A percentile compares a stretch with the other conserved stretches of the same genome.
Conservation (phyloP, 1,140 invertebrate genomes). For the Euborellia annulipes region DNA sequence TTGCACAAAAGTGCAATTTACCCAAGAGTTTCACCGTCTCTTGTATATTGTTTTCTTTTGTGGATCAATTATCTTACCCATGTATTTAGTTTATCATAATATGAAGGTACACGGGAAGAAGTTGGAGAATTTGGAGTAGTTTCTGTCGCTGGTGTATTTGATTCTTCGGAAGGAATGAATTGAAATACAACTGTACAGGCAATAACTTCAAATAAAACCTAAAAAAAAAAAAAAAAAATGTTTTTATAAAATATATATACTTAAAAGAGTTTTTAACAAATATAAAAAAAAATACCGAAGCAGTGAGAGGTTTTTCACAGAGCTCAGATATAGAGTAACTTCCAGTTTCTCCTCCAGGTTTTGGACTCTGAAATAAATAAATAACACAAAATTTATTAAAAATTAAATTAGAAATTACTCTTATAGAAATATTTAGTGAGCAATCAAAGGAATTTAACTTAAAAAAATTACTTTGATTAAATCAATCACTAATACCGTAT, state of each 20-base stretch:
- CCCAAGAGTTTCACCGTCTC: no score
- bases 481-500: no score
- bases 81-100: slow-evolving; percentile 83
- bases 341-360: slow-evolving; percentile 49
- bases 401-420: no score
- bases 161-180: slow-evolving; percentile 43
- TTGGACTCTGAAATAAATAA: slow-evolving; percentile 53
- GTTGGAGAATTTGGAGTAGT: no score
- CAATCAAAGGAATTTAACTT: no score
- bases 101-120: slow-evolving; percentile 39
- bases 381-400: no score
- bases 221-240: slow-evolving; percentile 19
- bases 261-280: not conserved
- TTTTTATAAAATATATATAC: no score
- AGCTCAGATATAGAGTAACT: slow-evolving; percentile 43
- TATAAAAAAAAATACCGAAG: slow-evolving; percentile 27
- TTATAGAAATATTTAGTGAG: no score
- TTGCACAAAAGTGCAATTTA: no score
- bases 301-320: slow-evolving; percentile 43
- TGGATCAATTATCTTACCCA: slow-evolving; percentile 47
- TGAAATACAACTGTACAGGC: slow-evolving; percentile 77
- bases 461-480: no score
- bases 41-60: no score
- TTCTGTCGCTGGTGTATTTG: slow-evolving; percentile 8
- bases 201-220: slow-evolving; percentile 63